Evolutionary conservation across 2,888 invertebrate genomes (phyloP).

Genomic region (Lepidocyrtoides sp.): DNA sequence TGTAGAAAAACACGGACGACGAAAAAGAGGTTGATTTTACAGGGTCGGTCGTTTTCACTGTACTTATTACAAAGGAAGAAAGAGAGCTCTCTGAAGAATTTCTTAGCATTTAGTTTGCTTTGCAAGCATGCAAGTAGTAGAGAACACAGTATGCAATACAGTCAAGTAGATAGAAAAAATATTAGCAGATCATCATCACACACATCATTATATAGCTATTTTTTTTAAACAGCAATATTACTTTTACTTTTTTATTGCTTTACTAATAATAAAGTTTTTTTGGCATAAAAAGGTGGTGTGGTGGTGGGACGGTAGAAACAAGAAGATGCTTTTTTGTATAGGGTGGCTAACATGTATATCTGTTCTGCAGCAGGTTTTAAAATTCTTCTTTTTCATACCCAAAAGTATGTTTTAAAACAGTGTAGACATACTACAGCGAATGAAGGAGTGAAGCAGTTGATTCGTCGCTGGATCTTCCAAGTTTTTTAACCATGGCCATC

Average conservation of each 20-base stretch:
- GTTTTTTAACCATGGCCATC: background rate
- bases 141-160: too few species aligned
- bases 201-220: background rate
- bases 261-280: background rate
- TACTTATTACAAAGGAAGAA: too few species aligned
- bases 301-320: too few species aligned
- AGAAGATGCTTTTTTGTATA: too few species aligned
- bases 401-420: too few species aligned
- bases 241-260: constrained; percentile 35
- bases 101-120: too few species aligned
- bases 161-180: too few species aligned
- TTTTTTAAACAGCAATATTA: constrained; percentile 4
- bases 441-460: background rate
- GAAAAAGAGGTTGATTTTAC: background rate
- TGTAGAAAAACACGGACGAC: too few species aligned
- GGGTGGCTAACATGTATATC: too few species aligned
- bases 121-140: too few species aligned
- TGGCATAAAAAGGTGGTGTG: background rate
- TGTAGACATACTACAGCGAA: background rate
- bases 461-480: background rate
- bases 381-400: background rate
- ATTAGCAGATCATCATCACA: background rate
- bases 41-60: too few species aligned
- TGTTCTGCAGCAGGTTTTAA: background rate
- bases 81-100: too few species aligned